Base-by-base conservation (phyloP, 1,140 invertebrate genomes). In the Colletes latitarsis region DNA sequence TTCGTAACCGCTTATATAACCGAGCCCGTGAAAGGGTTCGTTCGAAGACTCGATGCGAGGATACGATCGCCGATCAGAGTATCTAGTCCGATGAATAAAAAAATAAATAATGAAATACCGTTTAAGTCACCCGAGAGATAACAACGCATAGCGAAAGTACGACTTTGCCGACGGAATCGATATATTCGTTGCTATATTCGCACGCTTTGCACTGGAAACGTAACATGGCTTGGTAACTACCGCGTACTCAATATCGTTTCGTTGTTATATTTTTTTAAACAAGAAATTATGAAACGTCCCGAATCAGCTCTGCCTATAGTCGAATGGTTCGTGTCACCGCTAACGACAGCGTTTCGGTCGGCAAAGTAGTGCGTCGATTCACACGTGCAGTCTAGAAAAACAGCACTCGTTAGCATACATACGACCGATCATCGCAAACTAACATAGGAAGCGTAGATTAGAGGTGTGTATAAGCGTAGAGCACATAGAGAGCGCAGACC, bases 381-480 rank as follows among this genome's bases (percentile, higher is more conserved):
- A 63, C 14, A n/a, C 17, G 17, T n/a, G 41, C 66, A 60, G 21
- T n/a, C 14, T 70, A 64, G 49, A 3, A 17, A 46, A 21, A 14
- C 60, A 60, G 43, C 30, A 30, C 30, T 75, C 14, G 60, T 67
- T 67, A 39, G 30, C 66, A 60, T 55, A 17, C 74, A 78, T 67
- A 58, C 80, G 75, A 55, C 53, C 60, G 49, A 79, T 85, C 53
- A 53, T 76, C 68, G 57, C 49, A 17, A 30, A 4, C 30, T 74
- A 75, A 53, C 19, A 49, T 85, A 72, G 57, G 19, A 43, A 60
- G 41, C 5, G 71, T 84, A 81, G 55, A 68, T 15, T 81, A 85
- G 68, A 46, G 30, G 10, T 74, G 58, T 76, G 57, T 76, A 53
- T 72, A 72, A 60, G 17, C n/a, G 55, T 80, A 75, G 72, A 30